Percentiles rank a stretch among this genome's conserved stretches.
Conservation (phyloP, 2,888 invertebrate genomes). For the Dasypolia templi region DNA sequence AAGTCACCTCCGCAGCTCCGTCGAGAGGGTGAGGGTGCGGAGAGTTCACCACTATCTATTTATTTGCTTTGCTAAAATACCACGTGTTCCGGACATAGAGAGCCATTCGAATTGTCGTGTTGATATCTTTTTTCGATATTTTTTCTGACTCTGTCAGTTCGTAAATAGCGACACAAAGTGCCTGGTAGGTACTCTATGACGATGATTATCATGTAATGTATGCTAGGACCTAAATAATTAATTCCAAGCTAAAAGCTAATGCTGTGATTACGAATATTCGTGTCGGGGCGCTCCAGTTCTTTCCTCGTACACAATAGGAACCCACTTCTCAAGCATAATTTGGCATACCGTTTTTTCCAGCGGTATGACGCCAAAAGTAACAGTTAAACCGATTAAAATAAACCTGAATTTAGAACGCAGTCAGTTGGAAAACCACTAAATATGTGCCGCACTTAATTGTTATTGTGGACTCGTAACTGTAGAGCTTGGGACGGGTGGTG, state of each 20-base stretch:
- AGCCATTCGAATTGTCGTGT: conserved; percentile 69
- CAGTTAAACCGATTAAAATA: conserved; percentile 83
- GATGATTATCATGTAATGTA: conserved; percentile 45
- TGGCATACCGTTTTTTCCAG: conserved; percentile 87
- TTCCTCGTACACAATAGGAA: conserved; percentile 82
- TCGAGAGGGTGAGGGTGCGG: conserved; percentile 86
- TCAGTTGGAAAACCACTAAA: conserved; percentile 75
- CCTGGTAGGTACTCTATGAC: conserved; percentile 35
- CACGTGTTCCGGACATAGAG: conserved; percentile 84
- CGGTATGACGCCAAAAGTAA: conserved; percentile 80
- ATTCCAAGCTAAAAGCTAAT: conserved; percentile 54
- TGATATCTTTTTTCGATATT: conserved; percentile 55
- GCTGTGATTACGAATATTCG: conserved; percentile 59
- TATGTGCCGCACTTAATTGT: conserved; percentile 73
- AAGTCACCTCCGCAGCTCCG: conserved; percentile 83
- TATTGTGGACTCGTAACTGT: conserved; percentile 67
- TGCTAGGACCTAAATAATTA: conserved; percentile 60
- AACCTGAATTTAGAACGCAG: conserved; percentile 77
- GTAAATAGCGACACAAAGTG: conserved; percentile 24
- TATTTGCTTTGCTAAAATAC: conserved; percentile 87
- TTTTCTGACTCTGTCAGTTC: conserved; percentile 23
- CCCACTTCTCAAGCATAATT: conserved; percentile 88
- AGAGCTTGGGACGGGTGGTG: conserved; percentile 52
- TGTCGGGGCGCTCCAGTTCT: conserved; percentile 73
- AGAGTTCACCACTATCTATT: conserved; percentile 85